phyloP scores from a whole-genome alignment of 2,113 vertebrate species.

The Tor tambroides region DNA sequence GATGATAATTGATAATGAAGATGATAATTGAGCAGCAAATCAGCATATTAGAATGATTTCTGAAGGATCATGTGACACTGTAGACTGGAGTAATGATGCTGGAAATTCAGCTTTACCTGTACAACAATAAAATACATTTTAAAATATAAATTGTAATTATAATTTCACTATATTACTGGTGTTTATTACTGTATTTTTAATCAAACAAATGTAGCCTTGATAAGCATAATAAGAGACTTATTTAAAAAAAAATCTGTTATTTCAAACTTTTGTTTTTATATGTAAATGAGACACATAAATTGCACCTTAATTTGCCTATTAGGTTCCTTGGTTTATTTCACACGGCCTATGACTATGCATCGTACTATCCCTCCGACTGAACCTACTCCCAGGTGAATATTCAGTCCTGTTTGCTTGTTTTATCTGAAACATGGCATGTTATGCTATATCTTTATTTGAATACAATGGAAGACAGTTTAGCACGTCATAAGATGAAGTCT shows the following conservation, averaged over 20 bases:
- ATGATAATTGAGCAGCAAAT: too few species aligned
- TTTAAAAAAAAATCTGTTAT: too few species aligned
- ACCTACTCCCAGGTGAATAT: constrained; percentile 90
- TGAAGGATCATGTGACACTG: too few species aligned
- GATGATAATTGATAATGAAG: too few species aligned
- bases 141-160: neutral
- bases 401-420: neutral
- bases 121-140: too few species aligned
- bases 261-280: too few species aligned
- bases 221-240: neutral
- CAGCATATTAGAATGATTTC: neutral
- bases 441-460: neutral
- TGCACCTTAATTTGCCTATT: constrained; percentile 10
- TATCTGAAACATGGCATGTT: neutral
- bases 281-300: neutral
- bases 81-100: too few species aligned
- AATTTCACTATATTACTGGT: too few species aligned
- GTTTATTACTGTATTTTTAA: neutral
- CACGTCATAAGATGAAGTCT: neutral
- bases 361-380: constrained; percentile 88
- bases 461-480: neutral
- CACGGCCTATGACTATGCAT: constrained; percentile 95
- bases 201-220: too few species aligned
- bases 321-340: constrained; percentile 97
- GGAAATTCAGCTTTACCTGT: too few species aligned